A percentile compares a stretch with the other conserved stretches of the same genome.
These are phyloP conservation scores for Synergus umbraculus DNA, from an alignment of 2,888 invertebrate genomes.

Conservation along the genomic window DNA sequence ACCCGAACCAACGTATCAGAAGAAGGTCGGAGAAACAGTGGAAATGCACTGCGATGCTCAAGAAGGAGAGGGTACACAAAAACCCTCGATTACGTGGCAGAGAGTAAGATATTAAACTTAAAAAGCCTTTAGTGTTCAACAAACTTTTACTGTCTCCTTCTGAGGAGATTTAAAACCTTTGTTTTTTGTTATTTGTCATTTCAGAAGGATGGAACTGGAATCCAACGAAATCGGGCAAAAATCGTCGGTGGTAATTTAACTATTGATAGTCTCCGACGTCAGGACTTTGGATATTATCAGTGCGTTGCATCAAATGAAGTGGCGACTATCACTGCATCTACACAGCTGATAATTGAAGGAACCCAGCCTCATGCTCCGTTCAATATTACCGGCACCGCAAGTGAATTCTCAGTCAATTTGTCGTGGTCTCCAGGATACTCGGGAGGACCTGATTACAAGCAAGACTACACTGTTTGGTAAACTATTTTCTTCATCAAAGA, in stretches of 20 bases:
- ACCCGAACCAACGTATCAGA: slow-evolving; percentile 94
- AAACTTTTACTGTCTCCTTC: no score
- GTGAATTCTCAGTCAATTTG: slow-evolving; percentile 93
- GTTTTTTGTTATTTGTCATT: slow-evolving; percentile 25
- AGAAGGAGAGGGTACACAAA: slow-evolving; percentile 94
- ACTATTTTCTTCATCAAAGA: not conserved
- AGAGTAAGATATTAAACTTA: slow-evolving; percentile 79
- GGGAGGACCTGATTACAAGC: slow-evolving; percentile 96
- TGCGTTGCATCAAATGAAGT: slow-evolving; percentile 97
- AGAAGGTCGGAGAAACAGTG: slow-evolving; percentile 91
- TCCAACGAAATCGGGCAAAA: slow-evolving; percentile 89
- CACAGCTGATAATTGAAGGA: slow-evolving; percentile 93
- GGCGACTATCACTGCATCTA: slow-evolving; percentile 94
- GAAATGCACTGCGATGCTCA: slow-evolving; percentile 97
- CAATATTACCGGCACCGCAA: slow-evolving; percentile 93
- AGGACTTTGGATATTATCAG: slow-evolving; percentile 97
- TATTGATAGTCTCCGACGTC: slow-evolving; percentile 90
- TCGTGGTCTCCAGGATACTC: slow-evolving; percentile 97
- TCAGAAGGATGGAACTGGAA: slow-evolving; percentile 80
- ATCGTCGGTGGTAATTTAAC: slow-evolving; percentile 93
- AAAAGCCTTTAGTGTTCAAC: not conserved
- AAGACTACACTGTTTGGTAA: slow-evolving; percentile 95
- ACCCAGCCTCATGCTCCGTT: slow-evolving; percentile 98
- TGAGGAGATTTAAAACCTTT: slow-evolving; percentile 40
- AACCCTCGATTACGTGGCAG: slow-evolving; percentile 94